Conservation (phyloP, 2,888 invertebrate genomes). For the Tetramorium bicarinatum region DNA sequence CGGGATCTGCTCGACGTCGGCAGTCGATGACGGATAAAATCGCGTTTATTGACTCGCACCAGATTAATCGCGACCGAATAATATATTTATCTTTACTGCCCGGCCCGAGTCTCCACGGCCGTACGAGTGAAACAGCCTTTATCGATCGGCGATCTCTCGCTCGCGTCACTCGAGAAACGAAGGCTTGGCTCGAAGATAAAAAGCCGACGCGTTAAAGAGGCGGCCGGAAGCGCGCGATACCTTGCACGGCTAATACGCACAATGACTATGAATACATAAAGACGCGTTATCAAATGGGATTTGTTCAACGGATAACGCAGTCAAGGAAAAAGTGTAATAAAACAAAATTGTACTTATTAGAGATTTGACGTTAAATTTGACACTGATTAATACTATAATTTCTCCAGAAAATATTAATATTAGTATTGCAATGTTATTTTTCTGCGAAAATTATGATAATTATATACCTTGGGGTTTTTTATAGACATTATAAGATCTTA, state of each 20-base stretch:
- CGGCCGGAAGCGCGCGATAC: conserved; percentile 76
- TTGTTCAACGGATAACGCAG: conserved; percentile 34
- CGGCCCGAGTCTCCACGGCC: conserved; percentile 48
- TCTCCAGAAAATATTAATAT: not conserved
- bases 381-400: not conserved
- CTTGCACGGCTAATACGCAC: conserved; percentile 68
- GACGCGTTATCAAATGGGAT: conserved; percentile 48
- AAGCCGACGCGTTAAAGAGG: conserved; percentile 65
- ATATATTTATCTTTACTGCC: conserved; percentile 71
- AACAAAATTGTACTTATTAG: not conserved
- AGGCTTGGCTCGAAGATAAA: conserved; percentile 84
- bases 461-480: not conserved
- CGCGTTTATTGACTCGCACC: conserved; percentile 58
- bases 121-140: conserved; percentile 66
- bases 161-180: conserved; percentile 83
- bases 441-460: not conserved
- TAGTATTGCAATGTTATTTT: conserved; percentile 25
- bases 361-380: conserved; percentile 5
- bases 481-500: not conserved
- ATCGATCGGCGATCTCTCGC: conserved; percentile 73
- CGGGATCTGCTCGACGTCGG: conserved; percentile 9
- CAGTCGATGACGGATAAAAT: conserved; percentile 37
- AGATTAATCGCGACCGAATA: conserved; percentile 67
- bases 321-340: conserved; percentile 15
- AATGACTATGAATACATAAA: conserved; percentile 57